Evolutionary conservation across 2,888 invertebrate species (phyloP).

Genomic region (Pollenia labialis): DNA sequence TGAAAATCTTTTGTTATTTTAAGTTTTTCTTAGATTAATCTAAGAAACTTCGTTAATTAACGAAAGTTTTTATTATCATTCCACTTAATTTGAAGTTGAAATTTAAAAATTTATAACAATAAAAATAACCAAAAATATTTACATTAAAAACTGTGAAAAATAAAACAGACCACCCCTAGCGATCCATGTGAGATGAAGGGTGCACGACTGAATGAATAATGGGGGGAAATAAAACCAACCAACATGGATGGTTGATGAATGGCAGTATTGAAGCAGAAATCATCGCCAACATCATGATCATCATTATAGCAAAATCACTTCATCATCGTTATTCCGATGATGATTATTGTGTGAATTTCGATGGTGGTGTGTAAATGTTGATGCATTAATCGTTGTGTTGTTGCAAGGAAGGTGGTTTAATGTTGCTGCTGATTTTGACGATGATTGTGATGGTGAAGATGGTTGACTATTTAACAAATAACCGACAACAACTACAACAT

Average conservation of each 20-base stretch:
- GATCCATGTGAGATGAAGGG: constrained; percentile 23
- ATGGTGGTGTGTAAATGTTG: constrained; percentile 39
- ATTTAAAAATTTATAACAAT: not conserved
- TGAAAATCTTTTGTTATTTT: no score
- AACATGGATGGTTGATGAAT: constrained; percentile 64
- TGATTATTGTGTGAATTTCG: constrained; percentile 23
- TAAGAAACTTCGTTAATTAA: no score
- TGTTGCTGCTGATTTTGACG: constrained; percentile 46
- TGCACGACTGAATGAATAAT: constrained; percentile 32
- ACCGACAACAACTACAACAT: constrained; percentile 62
- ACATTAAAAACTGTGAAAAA: constrained; percentile 8
- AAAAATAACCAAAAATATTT: constrained; percentile 35
- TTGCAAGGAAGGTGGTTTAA: constrained; percentile 63
- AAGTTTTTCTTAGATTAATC: no score
- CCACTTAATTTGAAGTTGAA: not conserved
- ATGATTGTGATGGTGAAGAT: constrained; percentile 53
- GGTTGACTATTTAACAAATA: constrained; percentile 71
- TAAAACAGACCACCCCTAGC: constrained; percentile 21
- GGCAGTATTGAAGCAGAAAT: constrained; percentile 75
- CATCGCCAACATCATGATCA: constrained; percentile 61
- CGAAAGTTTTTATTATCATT: no score
- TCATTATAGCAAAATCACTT: constrained; percentile 44
- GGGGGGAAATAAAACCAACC: constrained; percentile 33
- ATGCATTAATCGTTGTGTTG: constrained; percentile 73
- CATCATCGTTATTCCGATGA: constrained; percentile 49